These are phyloP conservation scores for Pogonophryne albipinna DNA, from an alignment of 2,797 vertebrate genomes.

Conservation along the genomic window DNA sequence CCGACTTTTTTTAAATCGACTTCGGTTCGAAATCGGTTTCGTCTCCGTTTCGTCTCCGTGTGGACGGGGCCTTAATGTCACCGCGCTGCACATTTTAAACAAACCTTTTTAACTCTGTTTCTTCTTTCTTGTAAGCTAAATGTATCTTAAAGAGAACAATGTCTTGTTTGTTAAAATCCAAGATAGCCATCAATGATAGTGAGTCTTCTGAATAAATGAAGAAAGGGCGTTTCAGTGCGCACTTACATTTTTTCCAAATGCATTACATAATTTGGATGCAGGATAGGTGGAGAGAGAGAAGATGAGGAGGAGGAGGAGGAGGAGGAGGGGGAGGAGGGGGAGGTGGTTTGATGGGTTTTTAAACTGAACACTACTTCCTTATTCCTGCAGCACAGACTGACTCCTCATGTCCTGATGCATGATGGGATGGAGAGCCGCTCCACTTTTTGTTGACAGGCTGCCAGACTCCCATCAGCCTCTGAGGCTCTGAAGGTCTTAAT, in stretches of 20 bases:
- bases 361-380: slow-evolving; percentile 75
- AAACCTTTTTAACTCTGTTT: slow-evolving; percentile 22
- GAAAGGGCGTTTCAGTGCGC: slow-evolving; percentile 44
- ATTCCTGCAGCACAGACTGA: slow-evolving; percentile 69
- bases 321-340: slow-evolving; percentile 50
- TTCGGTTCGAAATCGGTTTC: too few relatives aligned
- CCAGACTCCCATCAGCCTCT: slow-evolving; percentile 60
- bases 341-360: slow-evolving; percentile 36
- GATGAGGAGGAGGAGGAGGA: slow-evolving; percentile 52
- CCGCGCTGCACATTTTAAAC: not conserved
- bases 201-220: slow-evolving; percentile 26
- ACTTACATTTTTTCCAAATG: slow-evolving; percentile 17
- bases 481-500: slow-evolving; percentile 42
- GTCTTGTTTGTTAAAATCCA: slow-evolving; percentile 45
- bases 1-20: too few relatives aligned
- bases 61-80: slow-evolving; percentile 2
- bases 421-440: slow-evolving; percentile 54
- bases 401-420: slow-evolving; percentile 67
- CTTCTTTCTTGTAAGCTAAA: slow-evolving; percentile 14
- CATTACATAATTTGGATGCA: slow-evolving; percentile 71
- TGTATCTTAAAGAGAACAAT: slow-evolving; percentile 34
- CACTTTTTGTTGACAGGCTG: slow-evolving; percentile 56
- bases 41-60: too few relatives aligned
- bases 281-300: slow-evolving; percentile 50
- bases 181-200: slow-evolving; percentile 39